Conservation (phyloP, 2,797 vertebrate genomes). For the Macropus fuliginosus region DNA sequence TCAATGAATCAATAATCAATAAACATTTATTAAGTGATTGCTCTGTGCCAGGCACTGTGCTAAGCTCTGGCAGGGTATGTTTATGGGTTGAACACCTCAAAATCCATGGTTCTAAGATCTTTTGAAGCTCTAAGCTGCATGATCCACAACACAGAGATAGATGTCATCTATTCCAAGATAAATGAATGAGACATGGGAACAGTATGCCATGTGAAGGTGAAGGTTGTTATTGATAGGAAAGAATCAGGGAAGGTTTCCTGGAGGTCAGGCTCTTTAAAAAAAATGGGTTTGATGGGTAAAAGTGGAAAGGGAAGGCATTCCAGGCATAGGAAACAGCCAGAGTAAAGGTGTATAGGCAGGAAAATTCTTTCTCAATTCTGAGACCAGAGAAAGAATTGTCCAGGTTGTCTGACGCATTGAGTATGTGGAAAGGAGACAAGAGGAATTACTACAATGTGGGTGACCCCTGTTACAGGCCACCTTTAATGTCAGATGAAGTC, state of each 20-base stretch:
- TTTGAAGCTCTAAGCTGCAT: not conserved
- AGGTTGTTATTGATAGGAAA: not conserved
- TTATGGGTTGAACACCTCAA: not conserved
- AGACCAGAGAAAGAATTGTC: not conserved
- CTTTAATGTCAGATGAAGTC: not conserved
- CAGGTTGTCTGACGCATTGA: not conserved
- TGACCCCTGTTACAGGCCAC: not conserved
- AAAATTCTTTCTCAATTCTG: not conserved
- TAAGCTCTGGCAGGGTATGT: not conserved
- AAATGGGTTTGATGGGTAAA: not conserved
- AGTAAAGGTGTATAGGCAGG: not conserved
- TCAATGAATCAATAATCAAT: not conserved
- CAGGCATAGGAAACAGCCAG: not conserved
- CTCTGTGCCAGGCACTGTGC: not conserved
- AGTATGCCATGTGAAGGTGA: not conserved
- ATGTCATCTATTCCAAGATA: not conserved
- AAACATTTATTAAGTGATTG: not conserved
- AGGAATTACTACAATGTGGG: not conserved
- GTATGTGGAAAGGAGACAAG: not conserved
- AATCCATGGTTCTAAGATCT: not conserved
- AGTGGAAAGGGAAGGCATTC: not conserved
- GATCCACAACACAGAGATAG: not conserved
- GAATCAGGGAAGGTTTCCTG: not conserved
- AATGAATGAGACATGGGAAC: not conserved
- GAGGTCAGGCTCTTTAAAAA: not conserved